phyloP scores from a whole-genome alignment of 92 coral and sea anemone genomes.

The Bergia puertoricense region DNA sequence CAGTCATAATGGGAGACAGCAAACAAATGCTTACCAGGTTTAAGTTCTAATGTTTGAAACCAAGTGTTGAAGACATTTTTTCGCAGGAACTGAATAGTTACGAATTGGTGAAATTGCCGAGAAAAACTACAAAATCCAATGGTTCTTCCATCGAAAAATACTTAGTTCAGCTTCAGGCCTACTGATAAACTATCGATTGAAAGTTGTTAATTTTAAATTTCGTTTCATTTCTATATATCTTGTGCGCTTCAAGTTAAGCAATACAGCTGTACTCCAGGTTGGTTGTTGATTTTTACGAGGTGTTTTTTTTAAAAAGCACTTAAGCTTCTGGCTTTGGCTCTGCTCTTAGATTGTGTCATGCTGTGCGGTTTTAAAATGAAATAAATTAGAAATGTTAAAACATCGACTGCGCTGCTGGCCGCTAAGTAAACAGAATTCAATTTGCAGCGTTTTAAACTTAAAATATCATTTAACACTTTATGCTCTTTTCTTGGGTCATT shows the following conservation, averaged over 20 bases:
- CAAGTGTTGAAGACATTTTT: not conserved
- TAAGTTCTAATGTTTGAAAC: not conserved
- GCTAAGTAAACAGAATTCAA: not conserved
- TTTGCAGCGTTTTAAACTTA: not conserved
- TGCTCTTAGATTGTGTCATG: no score
- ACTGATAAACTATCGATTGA: not conserved
- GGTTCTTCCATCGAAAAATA: no score
- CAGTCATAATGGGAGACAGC: not conserved
- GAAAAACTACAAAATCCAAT: not conserved
- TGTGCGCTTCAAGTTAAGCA: no score
- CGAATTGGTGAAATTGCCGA: no score
- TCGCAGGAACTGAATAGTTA: no score
- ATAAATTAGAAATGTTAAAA: no score
- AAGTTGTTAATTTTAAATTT: no score
- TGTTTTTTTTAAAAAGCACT: not conserved
- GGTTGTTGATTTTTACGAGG: not conserved
- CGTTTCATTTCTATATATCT: no score
- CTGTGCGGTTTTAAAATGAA: no score
- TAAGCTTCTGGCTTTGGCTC: no score
- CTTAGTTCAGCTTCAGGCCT: not conserved
- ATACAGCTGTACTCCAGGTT: not conserved
- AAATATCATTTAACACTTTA: no score
- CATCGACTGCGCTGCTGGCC: no score
- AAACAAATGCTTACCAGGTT: not conserved
- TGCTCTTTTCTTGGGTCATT: not conserved